These are phyloP conservation scores for Synodontis membranacea DNA, from an alignment of 2,113 vertebrate species.

Conservation along the genomic window DNA sequence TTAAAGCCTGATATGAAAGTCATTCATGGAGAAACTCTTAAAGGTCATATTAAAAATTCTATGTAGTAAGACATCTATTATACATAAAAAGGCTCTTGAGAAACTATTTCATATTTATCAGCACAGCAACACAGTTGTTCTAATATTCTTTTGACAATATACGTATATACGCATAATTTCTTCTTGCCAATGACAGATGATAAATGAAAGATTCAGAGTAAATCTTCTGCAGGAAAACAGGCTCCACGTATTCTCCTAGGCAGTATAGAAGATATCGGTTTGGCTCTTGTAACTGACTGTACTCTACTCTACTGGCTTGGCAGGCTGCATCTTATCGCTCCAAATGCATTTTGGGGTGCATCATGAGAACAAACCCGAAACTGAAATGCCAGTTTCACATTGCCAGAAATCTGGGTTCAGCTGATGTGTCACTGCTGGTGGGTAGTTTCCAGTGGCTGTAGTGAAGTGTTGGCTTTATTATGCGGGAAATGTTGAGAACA, in stretches of 20 bases:
- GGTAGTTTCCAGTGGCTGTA: slow-evolving; percentile 46
- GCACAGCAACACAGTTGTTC: background rate
- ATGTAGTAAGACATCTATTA: background rate
- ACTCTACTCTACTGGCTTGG: background rate
- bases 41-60: background rate
- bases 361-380: slow-evolving; percentile 47
- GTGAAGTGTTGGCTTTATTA: slow-evolving; percentile 50
- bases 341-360: slow-evolving; percentile 38
- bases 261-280: background rate
- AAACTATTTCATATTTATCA: background rate
- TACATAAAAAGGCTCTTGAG: background rate
- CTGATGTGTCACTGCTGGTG: slow-evolving; percentile 35
- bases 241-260: slow-evolving; percentile 14
- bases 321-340: slow-evolving; percentile 4
- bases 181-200: background rate
- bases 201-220: background rate
- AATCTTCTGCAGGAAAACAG: background rate
- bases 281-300: slow-evolving; percentile 6
- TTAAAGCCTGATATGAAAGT: background rate
- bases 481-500: slow-evolving; percentile 56
- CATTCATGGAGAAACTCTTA: background rate
- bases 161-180: background rate
- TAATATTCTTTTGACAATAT: background rate
- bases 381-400: slow-evolving; percentile 5
- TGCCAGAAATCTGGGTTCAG: slow-evolving; percentile 24